Conservation (phyloP, 30 jellyfish, hydroid and myxozoan species). For the Hydractinia symbiolongicarpus region DNA sequence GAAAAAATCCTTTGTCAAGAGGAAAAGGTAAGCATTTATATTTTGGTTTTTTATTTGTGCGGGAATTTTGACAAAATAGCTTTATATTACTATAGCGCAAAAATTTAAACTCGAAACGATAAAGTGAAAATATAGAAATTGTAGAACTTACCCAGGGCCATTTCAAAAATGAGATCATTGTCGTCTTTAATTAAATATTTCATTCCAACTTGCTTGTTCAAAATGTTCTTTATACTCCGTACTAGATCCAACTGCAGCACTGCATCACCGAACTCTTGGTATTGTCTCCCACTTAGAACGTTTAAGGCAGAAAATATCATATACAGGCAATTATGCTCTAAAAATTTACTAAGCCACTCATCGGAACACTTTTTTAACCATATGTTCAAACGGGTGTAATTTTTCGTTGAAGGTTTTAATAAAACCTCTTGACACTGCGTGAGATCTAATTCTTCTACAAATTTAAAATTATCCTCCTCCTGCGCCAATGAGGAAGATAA, state of each 20-base stretch:
- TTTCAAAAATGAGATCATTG: conserved; percentile 19
- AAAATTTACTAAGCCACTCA: conserved; percentile 71
- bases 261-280: conserved; percentile 58
- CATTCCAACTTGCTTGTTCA: conserved; percentile 83
- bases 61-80: too few species aligned
- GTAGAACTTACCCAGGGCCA: conserved; percentile 9
- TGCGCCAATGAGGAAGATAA: not conserved
- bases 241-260: conserved; percentile 71
- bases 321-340: conserved; percentile 66
- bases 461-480: not conserved
- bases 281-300: conserved; percentile 42
- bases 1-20: too few species aligned
- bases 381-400: conserved; percentile 60
- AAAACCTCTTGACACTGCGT: conserved; percentile 32
- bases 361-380: conserved; percentile 55
- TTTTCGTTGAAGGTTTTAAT: conserved; percentile 65
- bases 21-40: too few species aligned
- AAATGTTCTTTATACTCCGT: conserved; percentile 69
- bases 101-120: too few species aligned
- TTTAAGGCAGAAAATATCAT: conserved; percentile 64
- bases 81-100: too few species aligned
- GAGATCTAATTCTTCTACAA: conserved; percentile 8
- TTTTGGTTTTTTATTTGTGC: too few species aligned
- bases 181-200: conserved; percentile 40
- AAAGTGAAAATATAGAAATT: too few species aligned